Conservation (phyloP, 1,140 invertebrate genomes). For the Amyelois transitella region DNA sequence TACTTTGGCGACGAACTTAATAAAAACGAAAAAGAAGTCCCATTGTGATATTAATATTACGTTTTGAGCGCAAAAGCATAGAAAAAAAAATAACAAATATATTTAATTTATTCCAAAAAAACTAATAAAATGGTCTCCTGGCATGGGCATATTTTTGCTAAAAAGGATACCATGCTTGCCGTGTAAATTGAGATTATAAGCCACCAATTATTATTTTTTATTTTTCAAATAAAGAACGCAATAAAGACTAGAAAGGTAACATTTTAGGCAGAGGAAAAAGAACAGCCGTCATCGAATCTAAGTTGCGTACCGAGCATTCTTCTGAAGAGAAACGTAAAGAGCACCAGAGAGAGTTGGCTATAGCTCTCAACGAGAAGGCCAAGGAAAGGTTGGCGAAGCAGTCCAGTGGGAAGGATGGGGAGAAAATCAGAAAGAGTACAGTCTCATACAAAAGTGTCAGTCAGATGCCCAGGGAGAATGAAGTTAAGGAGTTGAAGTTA, state of each 20-base stretch:
- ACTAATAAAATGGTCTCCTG: too few species aligned
- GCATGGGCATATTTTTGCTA: too few species aligned
- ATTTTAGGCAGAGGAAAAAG: constrained; percentile 86
- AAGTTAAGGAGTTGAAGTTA: constrained; percentile 95
- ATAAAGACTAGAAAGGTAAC: not conserved
- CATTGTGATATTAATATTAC: too few species aligned
- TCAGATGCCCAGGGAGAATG: constrained; percentile 94
- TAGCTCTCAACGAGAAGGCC: constrained; percentile 93
- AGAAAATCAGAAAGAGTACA: constrained; percentile 94
- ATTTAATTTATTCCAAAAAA: too few species aligned
- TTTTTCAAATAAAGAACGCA: not conserved
- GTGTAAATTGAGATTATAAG: too few species aligned
- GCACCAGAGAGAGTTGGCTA: constrained; percentile 96
- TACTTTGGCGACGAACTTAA: too few species aligned
- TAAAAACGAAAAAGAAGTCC: too few species aligned
- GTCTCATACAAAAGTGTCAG: constrained; percentile 95
- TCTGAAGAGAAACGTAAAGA: constrained; percentile 97
- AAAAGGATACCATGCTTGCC: too few species aligned
- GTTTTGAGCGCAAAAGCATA: too few species aligned
- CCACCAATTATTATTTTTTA: too few species aligned
- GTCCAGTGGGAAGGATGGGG: constrained; percentile 88
- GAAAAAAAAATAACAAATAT: too few species aligned
- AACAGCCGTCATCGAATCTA: constrained; percentile 95
- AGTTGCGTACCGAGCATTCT: constrained; percentile 95
- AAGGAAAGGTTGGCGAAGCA: constrained; percentile 92